Base-by-base conservation (phyloP, 2,888 invertebrate species). In the Lysandra coridon region DNA sequence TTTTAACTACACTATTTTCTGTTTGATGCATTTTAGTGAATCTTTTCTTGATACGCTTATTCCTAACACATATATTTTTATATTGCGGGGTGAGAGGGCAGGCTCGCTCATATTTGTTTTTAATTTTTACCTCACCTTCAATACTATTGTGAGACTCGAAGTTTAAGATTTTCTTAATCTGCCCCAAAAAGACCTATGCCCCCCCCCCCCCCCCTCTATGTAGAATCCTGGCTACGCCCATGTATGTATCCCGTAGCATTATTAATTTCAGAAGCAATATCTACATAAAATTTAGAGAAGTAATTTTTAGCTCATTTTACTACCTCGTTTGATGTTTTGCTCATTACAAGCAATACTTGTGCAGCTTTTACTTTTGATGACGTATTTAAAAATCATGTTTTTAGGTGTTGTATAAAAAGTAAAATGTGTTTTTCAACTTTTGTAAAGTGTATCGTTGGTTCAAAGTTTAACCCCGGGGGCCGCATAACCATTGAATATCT, bases 291-390 rank as follows among this genome's bases (percentile, higher is more conserved):
- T 37, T 14, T 69, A 69, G 69, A 69, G 10, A 33, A 69, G 69
- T 75, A 49, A 10, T 74, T 30, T 75, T 75, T 76, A 76, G 76
- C 76, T 76, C 76, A 76, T 17, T 30, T 23, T 6, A 23, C 76
- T 76, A 76, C 76, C 53, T 76, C 76, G 44, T 44, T 75, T 75
- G 30, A 76, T 33, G 33, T 76, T 76, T 76, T 57, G 76, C 76
- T 57, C 76, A 57, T 33, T 6, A 6, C 53, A 76, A 76, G 76
- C 76, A 57, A 76, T 79, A 79, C 49, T 33, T 69, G 73, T 30
- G 49, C 64, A 37, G 4, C 14, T 62, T 64, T 64, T 64, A 23
- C n/a, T 23, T 62, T 23, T 23, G 6, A 62, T 62, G 23, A 12
- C 30, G 64, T 64, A 69, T 69, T 69, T 69, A 23, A 23, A 64